phyloP scores from a whole-genome alignment of 2,888 invertebrate genomes.

The Julus scandinavius region DNA sequence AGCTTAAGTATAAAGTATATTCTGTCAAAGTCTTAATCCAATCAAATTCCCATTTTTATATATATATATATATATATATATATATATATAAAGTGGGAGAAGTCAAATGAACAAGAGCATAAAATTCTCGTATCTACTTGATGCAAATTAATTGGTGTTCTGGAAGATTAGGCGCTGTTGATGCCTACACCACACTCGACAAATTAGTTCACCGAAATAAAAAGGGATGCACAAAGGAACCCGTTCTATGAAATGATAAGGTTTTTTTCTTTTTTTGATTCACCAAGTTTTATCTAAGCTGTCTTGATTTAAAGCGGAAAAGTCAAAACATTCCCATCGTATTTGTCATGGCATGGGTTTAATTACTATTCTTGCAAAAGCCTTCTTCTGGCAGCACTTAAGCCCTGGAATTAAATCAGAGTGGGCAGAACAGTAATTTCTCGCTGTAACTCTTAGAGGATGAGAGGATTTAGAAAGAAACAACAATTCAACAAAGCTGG shows the following conservation, averaged over 20 bases:
- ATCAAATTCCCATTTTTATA: constrained; percentile 9
- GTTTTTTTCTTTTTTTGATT: neutral
- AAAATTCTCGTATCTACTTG: constrained; percentile 27
- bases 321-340: constrained; percentile 35
- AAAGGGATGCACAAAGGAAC: constrained; percentile 13
- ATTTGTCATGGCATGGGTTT: constrained; percentile 36
- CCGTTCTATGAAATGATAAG: constrained; percentile 42
- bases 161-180: constrained; percentile 33
- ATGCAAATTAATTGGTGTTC: constrained; percentile 39
- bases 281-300: constrained; percentile 31
- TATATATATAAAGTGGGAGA: neutral
- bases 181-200: constrained; percentile 30
- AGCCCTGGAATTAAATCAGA: constrained; percentile 49
- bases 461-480: constrained; percentile 45
- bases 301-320: constrained; percentile 34
- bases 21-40: neutral
- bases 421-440: constrained; percentile 47
- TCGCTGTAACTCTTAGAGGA: constrained; percentile 32
- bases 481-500: constrained; percentile 50
- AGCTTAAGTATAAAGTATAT: neutral
- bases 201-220: constrained; percentile 30
- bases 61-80: neutral
- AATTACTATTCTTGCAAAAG: constrained; percentile 47
- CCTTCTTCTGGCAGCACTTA: constrained; percentile 48
- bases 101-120: constrained; percentile 32